A percentile compares a stretch with the other conserved stretches of the same genome.
Conservation (phyloP, 1,140 invertebrate species). For the Drosophila baimaii region DNA sequence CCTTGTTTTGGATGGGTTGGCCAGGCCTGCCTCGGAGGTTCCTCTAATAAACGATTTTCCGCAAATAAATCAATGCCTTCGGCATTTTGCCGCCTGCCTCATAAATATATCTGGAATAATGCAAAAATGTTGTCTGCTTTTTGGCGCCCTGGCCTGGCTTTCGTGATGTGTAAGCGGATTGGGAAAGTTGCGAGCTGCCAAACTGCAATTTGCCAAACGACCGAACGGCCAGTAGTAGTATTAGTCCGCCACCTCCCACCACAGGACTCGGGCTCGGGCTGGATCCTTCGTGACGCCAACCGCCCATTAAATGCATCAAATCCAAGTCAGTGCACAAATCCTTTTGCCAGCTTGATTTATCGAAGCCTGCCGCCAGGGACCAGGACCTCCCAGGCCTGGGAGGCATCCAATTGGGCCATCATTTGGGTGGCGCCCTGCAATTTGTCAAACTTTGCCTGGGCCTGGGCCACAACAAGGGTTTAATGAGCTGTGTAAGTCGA, state of each 20-base stretch:
- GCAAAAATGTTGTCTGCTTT: conserved; percentile 41
- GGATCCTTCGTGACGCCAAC: conserved; percentile 17
- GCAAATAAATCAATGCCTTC: conserved; percentile 46
- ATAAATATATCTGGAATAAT: conserved; percentile 49
- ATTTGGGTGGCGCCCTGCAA: conserved; percentile 23
- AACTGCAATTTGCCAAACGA: conserved; percentile 49
- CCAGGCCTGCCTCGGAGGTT: conserved; percentile 6
- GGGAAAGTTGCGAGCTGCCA: conserved; percentile 42
- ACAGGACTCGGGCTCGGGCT: not conserved
- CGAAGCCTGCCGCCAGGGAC: conserved; percentile 23
- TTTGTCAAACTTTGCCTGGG: conserved; percentile 55
- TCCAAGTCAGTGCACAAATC: conserved; percentile 36
- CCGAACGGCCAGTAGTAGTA: not conserved
- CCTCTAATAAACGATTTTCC: conserved; percentile 40
- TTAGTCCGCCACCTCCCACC: not conserved
- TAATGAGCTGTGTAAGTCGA: conserved; percentile 53
- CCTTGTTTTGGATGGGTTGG: conserved; percentile 16
- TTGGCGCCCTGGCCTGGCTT: conserved; percentile 12
- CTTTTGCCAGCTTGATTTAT: conserved; percentile 52
- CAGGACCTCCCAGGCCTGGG: conserved; percentile 12
- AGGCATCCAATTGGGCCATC: conserved; percentile 38
- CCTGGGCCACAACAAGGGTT: conserved; percentile 32
- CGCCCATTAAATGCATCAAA: conserved; percentile 50
- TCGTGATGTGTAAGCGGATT: conserved; percentile 47
- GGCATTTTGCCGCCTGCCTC: conserved; percentile 21